These are phyloP conservation scores for Euzophera pinguis DNA, from an alignment of 2,888 invertebrate genomes.

Conservation along the genomic window DNA sequence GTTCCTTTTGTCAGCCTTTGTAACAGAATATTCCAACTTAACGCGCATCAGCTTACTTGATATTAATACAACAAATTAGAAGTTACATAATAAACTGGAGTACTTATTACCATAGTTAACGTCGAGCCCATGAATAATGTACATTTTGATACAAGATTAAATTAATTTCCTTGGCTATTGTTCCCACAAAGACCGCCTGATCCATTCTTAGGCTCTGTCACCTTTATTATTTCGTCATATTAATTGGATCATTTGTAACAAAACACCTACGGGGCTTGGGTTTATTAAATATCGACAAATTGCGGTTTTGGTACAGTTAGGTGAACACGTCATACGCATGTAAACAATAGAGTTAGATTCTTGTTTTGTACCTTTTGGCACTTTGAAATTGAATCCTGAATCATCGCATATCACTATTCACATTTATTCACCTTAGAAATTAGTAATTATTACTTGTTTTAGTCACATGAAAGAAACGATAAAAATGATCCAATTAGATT, in stretches of 20 bases:
- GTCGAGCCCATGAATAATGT: too few relatives aligned
- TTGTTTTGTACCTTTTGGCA: background rate
- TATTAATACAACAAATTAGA: too few relatives aligned
- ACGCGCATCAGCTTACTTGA: too few relatives aligned
- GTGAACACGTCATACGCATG: slow-evolving; percentile 32
- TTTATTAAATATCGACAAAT: slow-evolving; percentile 36
- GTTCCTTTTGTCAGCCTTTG: too few relatives aligned
- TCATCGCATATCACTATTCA: too few relatives aligned
- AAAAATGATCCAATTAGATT: too few relatives aligned
- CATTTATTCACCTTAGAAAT: too few relatives aligned
- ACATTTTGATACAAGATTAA: background rate
- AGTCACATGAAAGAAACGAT: too few relatives aligned
- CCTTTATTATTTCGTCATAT: background rate
- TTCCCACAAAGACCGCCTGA: background rate
- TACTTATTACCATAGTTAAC: too few relatives aligned
- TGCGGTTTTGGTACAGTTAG: slow-evolving; percentile 26
- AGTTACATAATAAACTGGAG: too few relatives aligned
- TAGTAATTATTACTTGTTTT: too few relatives aligned
- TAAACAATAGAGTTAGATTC: slow-evolving; percentile 40
- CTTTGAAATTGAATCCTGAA: background rate
- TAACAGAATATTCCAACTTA: too few relatives aligned
- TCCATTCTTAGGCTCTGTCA: background rate
- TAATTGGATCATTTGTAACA: background rate
- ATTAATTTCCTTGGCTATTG: background rate
- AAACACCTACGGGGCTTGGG: slow-evolving; percentile 17